These are phyloP conservation scores for Cephalopholis sonnerati DNA, from an alignment of 2,113 vertebrate genomes.

Conservation along the genomic window DNA sequence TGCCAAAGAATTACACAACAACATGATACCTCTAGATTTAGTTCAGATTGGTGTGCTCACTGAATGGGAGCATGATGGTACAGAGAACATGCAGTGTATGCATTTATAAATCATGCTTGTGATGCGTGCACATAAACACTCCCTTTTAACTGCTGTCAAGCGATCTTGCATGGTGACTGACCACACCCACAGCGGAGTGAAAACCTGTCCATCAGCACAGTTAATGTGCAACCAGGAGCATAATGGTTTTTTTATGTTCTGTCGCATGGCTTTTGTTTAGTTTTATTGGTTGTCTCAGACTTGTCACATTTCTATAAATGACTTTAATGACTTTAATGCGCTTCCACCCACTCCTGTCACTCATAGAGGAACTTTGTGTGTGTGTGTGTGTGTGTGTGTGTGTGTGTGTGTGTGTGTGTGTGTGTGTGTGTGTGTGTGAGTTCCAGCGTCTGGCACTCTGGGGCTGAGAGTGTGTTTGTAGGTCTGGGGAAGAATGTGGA, in stretches of 20 bases:
- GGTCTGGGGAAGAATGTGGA: conserved; percentile 25
- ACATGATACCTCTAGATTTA: conserved; percentile 22
- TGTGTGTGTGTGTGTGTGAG: background rate
- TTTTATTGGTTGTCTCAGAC: conserved; percentile 16
- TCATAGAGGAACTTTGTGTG: background rate
- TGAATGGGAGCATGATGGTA: background rate
- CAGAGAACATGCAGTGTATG: background rate
- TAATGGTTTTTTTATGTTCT: background rate
- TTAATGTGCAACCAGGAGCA: conserved; percentile 35
- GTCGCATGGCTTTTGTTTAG: conserved; percentile 20
- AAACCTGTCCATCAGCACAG: conserved; percentile 60
- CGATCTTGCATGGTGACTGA: background rate
- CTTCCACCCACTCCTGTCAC: background rate
- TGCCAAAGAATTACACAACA: background rate
- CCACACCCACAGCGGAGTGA: conserved; percentile 43
- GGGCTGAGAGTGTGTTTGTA: background rate
- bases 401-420: background rate
- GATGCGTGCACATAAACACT: conserved; percentile 3
- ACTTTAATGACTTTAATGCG: background rate
- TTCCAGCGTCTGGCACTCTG: background rate
- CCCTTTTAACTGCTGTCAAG: conserved; percentile 9
- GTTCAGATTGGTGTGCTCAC: conserved; percentile 30
- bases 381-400: background rate
- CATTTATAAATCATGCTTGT: conserved; percentile 17
- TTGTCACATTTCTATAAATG: background rate